Base-by-base conservation (phyloP, 2,797 vertebrate genomes). In the Sarcophilus harrisii region DNA sequence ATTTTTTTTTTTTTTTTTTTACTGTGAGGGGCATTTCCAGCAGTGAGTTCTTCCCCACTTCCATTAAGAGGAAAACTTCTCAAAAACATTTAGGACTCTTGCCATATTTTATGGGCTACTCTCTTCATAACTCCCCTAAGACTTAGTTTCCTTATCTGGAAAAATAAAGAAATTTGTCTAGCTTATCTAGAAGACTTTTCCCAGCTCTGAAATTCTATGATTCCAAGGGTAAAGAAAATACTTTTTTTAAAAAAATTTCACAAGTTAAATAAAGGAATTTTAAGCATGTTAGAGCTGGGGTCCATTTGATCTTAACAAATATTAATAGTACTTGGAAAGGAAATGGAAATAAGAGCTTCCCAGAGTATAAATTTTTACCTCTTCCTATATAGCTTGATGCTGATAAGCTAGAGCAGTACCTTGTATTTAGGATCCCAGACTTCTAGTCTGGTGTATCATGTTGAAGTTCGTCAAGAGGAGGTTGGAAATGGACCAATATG, bases 391-490 rank as follows among this genome's bases (percentile, higher is more conserved):
- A 32, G 32, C 14, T 14, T 81, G 11, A 6, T 81, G n/a, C n/a
- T 81, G 66, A 73, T 81, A 24, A 81, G 73, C n/a, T 81, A 24
- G n/a, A 81, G 38, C 16, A 38, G 18, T n/a, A 66, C 16, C 32
- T 18, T 38, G 66, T 81, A 45, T 81, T 81, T 24, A 81, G n/a
- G n/a, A 81, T 81, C 45, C n/a, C 9, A 10, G 73, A 81, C 45
- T 95, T 0, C 28, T 92, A 57, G 21, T 95, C 92, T 27, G 92
- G 89, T 62, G 8, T 54, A 62, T 94, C 91, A 29, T 95, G 58
- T 93, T 90, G 32, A n/a, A 94, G 73, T 87, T 27, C 94, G 49
- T 93, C 52, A 93, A 90, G 32, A 38, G 59, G 87, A 62, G 90
- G 73, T 90, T 90, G 10, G 28, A 94, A 94, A 90, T 92, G 45